Evolutionary conservation across 1,140 invertebrate species (phyloP), one percentile per base, ranked within the genome.

Genomic region (Myzus persicae): DNA sequence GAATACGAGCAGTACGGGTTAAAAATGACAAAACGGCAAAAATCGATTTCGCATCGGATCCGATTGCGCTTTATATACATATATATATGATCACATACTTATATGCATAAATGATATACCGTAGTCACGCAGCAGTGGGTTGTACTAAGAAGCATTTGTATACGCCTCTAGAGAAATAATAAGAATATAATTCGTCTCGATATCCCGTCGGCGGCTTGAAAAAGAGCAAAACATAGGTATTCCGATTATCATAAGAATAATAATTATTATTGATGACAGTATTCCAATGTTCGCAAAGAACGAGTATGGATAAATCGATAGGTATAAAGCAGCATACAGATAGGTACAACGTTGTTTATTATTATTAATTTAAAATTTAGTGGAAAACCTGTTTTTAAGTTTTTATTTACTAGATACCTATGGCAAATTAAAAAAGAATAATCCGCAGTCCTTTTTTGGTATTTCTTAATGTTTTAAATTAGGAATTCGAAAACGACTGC

Each of bases 11-110:
- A 76, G 59, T 36, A 76, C 59, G 59, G 31, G 59, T n/a, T 76
- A 76, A 76, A 76, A n/a, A 76, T 76, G 59, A 76, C 59, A 36
- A 76, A 76, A 76, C 59, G 31, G 59, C 59, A 76, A 76, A 76
- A 76, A 76, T 76, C 59, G 59, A 76, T 76, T 76, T 76, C 59
- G 59, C 59, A 36, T 76, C 31, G 59, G 59, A 76, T 76, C 59
- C n/a, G 31, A 76, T 76, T 76, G 59, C 59, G 59, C 31, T 76
- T 76, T 76, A n/a, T 14, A 76, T 76, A 76, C 7, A 82, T 38
- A 2, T 11, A 46, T 18, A 87, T 26, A 36, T 20, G 11, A 31
- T n/a, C 26, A 18, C 2, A 51, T 24, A 51, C 20, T 51, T 22
- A 51, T 18, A 76, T 20, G 18, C 31, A n/a, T 18, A n/a, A n/a